Base-by-base conservation (phyloP, 2,113 vertebrate genomes). In the Melospiza georgiana region DNA sequence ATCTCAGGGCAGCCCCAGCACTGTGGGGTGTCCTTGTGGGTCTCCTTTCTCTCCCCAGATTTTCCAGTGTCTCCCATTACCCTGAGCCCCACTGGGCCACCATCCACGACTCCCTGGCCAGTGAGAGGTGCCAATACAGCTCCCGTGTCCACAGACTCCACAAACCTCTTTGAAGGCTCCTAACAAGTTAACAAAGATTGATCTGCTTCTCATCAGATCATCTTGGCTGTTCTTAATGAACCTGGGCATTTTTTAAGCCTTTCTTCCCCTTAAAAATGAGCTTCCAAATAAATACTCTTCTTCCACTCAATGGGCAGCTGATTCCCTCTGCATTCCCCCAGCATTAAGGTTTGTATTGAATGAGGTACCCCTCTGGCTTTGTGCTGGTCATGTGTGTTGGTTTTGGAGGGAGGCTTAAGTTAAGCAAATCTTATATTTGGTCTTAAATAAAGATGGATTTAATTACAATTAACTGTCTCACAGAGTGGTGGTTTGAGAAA, bases 171-270 rank as follows among this genome's bases (percentile, higher is more conserved):
- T 15, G 1, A 79, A 95, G 76, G 33, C 85, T 85, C 91, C 83
- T 35, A 35, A 81, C 66, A 35, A 89, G 81, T 87, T 97, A 92
- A 91, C 93, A 52, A 88, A 93, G 95, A 97, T 94, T 82, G 94
- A 94, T 90, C 94, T 59, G 43, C 59, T 69, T 79, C 97, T 77
- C 89, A 58, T 79, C 41, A 93, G 79, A 82, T 87, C 76, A 41
- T 17, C 33, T 71, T 63, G 87, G 79, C 94, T 46, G 41, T 80
- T 94, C 89, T 96, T 96, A 94, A 96, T 93, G 95, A 97, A 86
- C 49, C 39, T 48, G n/a, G 79, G 69, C 57, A 19, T 82, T 90
- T 92, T 92, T 51, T 20, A 46, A 96, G 93, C 43, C 65, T 91
- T 83, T 90, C 41, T 58, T 90, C 68, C 84, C 54, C 27, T 65